These are phyloP conservation scores for Punctoribates punctum DNA, from an alignment of 2,888 invertebrate species.

Conservation along the genomic window DNA sequence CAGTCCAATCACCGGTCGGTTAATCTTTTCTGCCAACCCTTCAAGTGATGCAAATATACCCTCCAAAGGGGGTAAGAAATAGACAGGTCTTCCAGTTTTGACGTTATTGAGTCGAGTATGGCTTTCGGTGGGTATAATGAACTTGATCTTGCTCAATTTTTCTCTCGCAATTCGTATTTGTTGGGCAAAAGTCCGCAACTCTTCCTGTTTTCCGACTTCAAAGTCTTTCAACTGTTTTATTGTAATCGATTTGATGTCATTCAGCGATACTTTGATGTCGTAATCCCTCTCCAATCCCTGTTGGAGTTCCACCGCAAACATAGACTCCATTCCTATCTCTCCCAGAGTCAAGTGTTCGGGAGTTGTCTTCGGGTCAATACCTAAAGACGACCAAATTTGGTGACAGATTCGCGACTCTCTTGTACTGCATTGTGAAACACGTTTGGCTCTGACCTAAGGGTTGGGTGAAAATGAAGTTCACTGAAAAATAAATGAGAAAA, in stretches of 20 bases:
- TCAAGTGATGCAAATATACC: constrained; percentile 71
- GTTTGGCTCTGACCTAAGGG: neutral
- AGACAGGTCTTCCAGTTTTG: constrained; percentile 52
- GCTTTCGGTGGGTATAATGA: constrained; percentile 68
- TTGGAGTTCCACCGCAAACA: constrained; percentile 99
- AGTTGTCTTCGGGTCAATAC: constrained; percentile 32
- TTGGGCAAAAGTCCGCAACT: constrained; percentile 41
- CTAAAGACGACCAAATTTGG: constrained; percentile 25
- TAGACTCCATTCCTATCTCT: constrained; percentile 94
- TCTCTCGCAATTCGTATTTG: constrained; percentile 13
- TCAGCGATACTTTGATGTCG: constrained; percentile 81
- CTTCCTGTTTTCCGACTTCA: constrained; percentile 51
- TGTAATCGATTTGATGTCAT: constrained; percentile 81
- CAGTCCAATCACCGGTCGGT: constrained; percentile 77
- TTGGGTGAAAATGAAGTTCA: neutral
- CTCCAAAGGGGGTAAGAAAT: constrained; percentile 78
- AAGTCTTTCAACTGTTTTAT: constrained; percentile 67
- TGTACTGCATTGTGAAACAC: neutral
- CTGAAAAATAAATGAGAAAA: too few species aligned
- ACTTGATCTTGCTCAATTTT: constrained; percentile 53
- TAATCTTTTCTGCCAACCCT: constrained; percentile 68
- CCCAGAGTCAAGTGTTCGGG: constrained; percentile 65
- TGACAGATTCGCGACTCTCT: neutral
- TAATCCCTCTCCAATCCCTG: constrained; percentile 88
- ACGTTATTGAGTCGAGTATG: constrained; percentile 62